A percentile compares a stretch with the other conserved stretches of the same genome.
Conservation (phyloP, 2,888 invertebrate species). For the Phanerotoma sp. region DNA sequence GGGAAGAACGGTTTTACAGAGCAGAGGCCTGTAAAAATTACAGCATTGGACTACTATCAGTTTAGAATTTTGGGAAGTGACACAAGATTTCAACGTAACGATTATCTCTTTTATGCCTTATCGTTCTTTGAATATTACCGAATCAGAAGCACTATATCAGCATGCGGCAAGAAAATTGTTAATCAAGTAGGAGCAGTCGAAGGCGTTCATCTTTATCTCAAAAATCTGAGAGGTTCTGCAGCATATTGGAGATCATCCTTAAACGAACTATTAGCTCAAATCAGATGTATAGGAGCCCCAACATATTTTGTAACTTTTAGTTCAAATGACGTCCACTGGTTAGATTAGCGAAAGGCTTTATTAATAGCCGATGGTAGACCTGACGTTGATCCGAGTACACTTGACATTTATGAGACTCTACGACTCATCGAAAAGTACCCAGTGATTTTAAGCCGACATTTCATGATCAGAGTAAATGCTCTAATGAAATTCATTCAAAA, state of each 20-base stretch:
- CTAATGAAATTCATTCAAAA: constrained; percentile 33
- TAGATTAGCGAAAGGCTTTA: constrained; percentile 46
- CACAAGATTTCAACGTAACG: constrained; percentile 32
- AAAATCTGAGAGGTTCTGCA: constrained; percentile 42
- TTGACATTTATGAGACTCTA: constrained; percentile 11
- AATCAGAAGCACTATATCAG: constrained; percentile 27
- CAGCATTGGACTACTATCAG: constrained; percentile 42
- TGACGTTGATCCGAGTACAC: constrained; percentile 10
- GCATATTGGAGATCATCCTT: constrained; percentile 40
- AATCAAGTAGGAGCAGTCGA: constrained; percentile 32
- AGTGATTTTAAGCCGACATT: constrained; percentile 33
- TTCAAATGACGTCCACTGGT: constrained; percentile 42
- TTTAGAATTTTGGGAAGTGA: constrained; percentile 33
- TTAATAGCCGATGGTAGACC: constrained; percentile 40
- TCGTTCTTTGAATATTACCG: constrained; percentile 36
- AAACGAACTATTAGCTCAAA: constrained; percentile 44
- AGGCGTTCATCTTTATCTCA: constrained; percentile 43
- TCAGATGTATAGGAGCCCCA: constrained; percentile 45
- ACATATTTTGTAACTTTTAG: constrained; percentile 40
- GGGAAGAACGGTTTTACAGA: constrained; percentile 38
- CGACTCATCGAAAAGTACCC: constrained; percentile 25
- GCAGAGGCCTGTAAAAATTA: constrained; percentile 27
- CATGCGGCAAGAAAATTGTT: constrained; percentile 34
- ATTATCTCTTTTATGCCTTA: constrained; percentile 45
- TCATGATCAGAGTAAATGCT: constrained; percentile 38